Evolutionary conservation across 2,888 invertebrate genomes (phyloP), one percentile per base, ranked within the genome.

Genomic region (Ferdinandea cuprea): DNA sequence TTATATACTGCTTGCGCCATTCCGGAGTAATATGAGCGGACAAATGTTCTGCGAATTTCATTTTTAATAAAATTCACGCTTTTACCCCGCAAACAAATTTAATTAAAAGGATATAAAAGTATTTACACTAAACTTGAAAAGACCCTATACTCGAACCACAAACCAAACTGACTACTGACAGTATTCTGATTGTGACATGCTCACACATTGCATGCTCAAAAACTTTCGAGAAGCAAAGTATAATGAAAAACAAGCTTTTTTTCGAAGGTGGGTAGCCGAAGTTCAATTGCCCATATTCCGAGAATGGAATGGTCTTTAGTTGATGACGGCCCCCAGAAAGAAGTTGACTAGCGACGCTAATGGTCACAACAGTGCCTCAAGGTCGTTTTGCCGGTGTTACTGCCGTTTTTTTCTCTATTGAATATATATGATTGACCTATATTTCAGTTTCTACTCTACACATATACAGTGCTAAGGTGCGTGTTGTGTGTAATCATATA

Each of bases 11-110:
- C 89, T 96, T 97, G 86, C 97, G 93, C 97, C 97, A 97, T 93
- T 97, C 97, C 76, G 97, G 97, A 69, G 97, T 97, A 86, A 97
- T 96, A 89, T 97, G 97, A 40, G 96, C 96, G 40, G 94, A 92
- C 84, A 97, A 92, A 91, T 97, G 97, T 91, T 97, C 96, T 9
- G 97, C 95, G 89, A 97, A 97, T 92, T 97, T 97, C 97, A 97
- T 97, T 86, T 87, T 90, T 63, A 76, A 54, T 65, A 17, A 0
- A 73, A 68, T 54, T 65, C 37, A 63, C 52, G 52, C 32, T 25
- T 9, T 11, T 6, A 54, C 21, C 28, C 21, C 37, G 17, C 19
- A 54, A 11, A 25, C 25, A 25, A 78, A 83, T 54, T 44, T 30
- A 84, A 73, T 69, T 17, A 74, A 69, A 40, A 79, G 52, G 46